Evolutionary conservation across 2,797 vertebrate species (phyloP), one percentile per base, ranked within the genome.

Genomic region (Propithecus deckenii): DNA sequence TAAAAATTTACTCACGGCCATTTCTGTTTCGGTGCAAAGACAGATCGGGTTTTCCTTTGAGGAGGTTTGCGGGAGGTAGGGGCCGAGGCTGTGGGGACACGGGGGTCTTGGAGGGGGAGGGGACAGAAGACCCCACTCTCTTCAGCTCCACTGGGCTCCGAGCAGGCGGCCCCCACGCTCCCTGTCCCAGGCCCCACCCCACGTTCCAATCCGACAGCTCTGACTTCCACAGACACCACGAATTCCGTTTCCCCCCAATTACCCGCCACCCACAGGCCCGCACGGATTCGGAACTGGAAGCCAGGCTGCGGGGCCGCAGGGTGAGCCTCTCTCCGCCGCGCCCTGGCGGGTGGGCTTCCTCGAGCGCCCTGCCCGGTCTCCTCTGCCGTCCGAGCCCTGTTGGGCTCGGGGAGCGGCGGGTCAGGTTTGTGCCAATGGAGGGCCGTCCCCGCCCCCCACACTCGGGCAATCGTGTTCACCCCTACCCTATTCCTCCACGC

Each of bases 251-350:
- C n/a, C 25, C 25, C 25, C 52, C 63, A 18, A 4, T 30, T 12
- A 20, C 50, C 69, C 25, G 2, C 43, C 3, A 17, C 11, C 0
- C 22, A 0, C 0, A 1, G 22, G 0, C 43, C 50, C 17, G 41
- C 55, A 28, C 4, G 4, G 11, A n/a, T 23, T 35, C 76, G 65
- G 78, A 63, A 30, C 5, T 0, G 17, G 30, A 52, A 32, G 2
- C 5, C 7, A 3, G 38, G 43, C 41, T 35, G n/a, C 22, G 41
- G 32, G 10, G 48, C 12, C 48, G 7, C 4, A 2, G 1, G 4
- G 30, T 18, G n/a, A 12, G 20, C 23, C 6, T 20, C 13, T 4
- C 57, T 65, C n/a, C 2, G 4, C 74, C 17, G 28, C 18, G 8
- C 17, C 14, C 25, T 35, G 15, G 30, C 17, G 0, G 1, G 43